Base-by-base conservation (phyloP, 2,888 invertebrate genomes). In the Apoderus coryli region DNA sequence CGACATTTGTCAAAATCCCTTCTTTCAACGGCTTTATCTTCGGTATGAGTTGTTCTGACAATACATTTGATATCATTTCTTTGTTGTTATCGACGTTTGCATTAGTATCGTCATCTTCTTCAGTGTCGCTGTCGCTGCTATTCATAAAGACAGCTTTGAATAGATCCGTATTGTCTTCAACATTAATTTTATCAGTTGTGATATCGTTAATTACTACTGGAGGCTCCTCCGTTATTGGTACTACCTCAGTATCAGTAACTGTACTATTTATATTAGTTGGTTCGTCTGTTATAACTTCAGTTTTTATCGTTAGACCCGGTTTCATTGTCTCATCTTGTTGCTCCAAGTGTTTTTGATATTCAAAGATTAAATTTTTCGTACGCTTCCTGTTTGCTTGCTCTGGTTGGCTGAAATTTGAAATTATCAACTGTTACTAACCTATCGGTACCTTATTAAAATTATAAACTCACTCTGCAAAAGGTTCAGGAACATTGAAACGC, bases 401-500 rank as follows among this genome's bases (percentile, higher is more conserved):
- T 29, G 42, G 22, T 36, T 32, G 27, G 33, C 41, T 30, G n/a
- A n/a, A n/a, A n/a, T n/a, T n/a, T n/a, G n/a, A n/a, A n/a, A n/a
- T n/a, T n/a, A n/a, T n/a, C n/a, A n/a, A n/a, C n/a, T n/a, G n/a
- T n/a, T n/a, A n/a, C n/a, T n/a, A n/a, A n/a, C n/a, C n/a, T n/a
- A 19, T 19, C 6, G 19, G 19, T 19, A 19, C 19, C 6, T 7
- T 7, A 19, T 19, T 7, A 19, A 19, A 19, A 19, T 19, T 19
- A n/a, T n/a, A 19, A 14, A 51, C 60, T 55, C 58, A 67, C 64
- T 71, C 71, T 15, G 68, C 68, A 38, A 71, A 75, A 1, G 92
- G 85, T 53, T 92, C 80, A 0, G 90, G 85, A 14, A 98, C 73
- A 52, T 98, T 96, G 53, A 95, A 96, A 24, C 93, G 64, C 54